Base-by-base conservation (phyloP, 2,797 vertebrate species). In the Lates japonicus region DNA sequence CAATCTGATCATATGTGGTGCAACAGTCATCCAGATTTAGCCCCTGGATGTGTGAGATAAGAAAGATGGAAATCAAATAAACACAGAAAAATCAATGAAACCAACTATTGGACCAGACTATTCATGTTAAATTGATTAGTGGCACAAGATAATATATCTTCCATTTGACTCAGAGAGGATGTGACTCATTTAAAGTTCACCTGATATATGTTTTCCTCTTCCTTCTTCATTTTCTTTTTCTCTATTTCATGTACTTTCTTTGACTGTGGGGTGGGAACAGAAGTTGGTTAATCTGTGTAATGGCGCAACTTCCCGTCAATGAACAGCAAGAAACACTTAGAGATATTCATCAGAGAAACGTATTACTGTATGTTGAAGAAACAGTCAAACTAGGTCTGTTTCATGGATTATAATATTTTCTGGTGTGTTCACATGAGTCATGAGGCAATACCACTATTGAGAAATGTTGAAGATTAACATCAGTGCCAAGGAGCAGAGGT, bases 1-100 rank as follows among this genome's bases (percentile, higher is more conserved):
- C 96, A 46, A 98, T 97, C 89, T 97, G 96, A 86, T 98, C 96
- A 20, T 98, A 98, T 80, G 96, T 90, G 60, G 95, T 84, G 58
- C 83, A 87, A 60, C 96, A 97, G 3, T 97, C 96, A 0, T 97
- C 97, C 4, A 97, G 86, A 86, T 97, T 97, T 20, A 98, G 93
- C 41, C 97, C 97, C 97, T 97, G 74, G 20, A 29, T 20, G 61
- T 75, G 33, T 25, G 58, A 80, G 44, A 76, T 19, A 64, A 73
- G 20, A 17, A 63, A 42, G 35, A 68, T 41, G 0, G 12, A 68
- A 67, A 57, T 51, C 31, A 76, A 63, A 31, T 6, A 41, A 76
- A 51, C 22, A 17, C 17, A 57, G 11, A 74, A 49, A 67, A 68
- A 71, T 69, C 25, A 74, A 22, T 62, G 13, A 46, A 55, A 63